Conservation (phyloP, 1,140 invertebrate genomes). For the Aethina tumida region DNA sequence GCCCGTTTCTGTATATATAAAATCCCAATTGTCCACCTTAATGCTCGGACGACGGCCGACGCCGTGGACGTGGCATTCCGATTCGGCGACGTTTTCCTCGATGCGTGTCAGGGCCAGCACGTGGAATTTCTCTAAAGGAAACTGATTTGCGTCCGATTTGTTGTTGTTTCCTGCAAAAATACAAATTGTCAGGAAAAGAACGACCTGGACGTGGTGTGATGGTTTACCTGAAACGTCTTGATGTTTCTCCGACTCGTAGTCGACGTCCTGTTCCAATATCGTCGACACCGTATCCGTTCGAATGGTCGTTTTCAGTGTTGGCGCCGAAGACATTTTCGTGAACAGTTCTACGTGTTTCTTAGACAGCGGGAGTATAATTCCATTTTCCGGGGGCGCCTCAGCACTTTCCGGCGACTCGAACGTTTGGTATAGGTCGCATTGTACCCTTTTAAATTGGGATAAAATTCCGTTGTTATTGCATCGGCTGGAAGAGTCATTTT, state of each 20-base stretch:
- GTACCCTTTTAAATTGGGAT: too few species aligned
- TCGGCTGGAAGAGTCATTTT: too few species aligned
- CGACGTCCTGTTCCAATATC: conserved; percentile 26
- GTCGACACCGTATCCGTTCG: conserved; percentile 30
- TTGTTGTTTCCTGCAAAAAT: conserved; percentile 7
- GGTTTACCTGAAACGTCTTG: conserved; percentile 11
- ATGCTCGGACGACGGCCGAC: conserved; percentile 21
- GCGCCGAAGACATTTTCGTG: conserved; percentile 18
- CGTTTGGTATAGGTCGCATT: too few species aligned
- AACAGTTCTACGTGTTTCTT: conserved; percentile 27
- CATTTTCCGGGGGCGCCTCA: conserved; percentile 9
- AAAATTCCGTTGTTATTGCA: conserved; percentile 2
- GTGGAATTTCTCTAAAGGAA: conserved; percentile 29
- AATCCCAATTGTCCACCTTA: conserved; percentile 32
- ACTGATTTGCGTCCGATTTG: neutral
- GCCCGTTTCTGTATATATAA: conserved; percentile 25
- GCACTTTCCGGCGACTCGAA: too few species aligned
- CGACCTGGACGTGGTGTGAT: conserved; percentile 1
- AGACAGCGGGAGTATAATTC: conserved; percentile 21
- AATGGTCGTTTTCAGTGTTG: conserved; percentile 18
- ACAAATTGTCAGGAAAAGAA: neutral
- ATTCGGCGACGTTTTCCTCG: conserved; percentile 20
- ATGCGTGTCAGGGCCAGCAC: conserved; percentile 26
- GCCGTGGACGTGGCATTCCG: conserved; percentile 4
- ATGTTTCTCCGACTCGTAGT: conserved; percentile 18